phyloP scores from a whole-genome alignment of 2,888 invertebrate genomes.

The Andrena chrysosceles region DNA sequence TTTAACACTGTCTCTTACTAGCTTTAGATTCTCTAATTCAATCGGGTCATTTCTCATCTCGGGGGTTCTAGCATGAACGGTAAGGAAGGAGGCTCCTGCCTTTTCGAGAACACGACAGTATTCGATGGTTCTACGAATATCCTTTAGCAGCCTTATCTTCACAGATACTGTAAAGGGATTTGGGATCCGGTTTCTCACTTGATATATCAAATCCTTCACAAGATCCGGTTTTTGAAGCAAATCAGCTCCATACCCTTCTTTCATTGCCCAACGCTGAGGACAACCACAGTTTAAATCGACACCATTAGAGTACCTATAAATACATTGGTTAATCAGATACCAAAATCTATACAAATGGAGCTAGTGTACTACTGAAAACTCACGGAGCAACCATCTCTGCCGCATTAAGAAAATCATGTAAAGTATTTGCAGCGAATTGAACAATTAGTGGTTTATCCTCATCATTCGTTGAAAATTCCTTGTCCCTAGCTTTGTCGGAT shows the following conservation, averaged over 20 bases:
- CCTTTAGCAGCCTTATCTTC: conserved; percentile 94
- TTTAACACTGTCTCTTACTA: conserved; percentile 89
- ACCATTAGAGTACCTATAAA: conserved; percentile 92
- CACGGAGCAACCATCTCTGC: conserved; percentile 93
- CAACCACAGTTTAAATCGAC: conserved; percentile 99
- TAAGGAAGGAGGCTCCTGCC: conserved; percentile 95
- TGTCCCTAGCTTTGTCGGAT: conserved; percentile 93
- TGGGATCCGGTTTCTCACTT: conserved; percentile 90
- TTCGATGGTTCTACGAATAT: conserved; percentile 90
- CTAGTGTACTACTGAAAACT: conserved; percentile 77
- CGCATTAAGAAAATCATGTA: conserved; percentile 93
- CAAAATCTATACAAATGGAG: background rate
- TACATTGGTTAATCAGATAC: conserved; percentile 40
- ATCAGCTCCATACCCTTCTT: conserved; percentile 95
- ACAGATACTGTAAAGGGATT: conserved; percentile 94
- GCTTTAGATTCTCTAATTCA: conserved; percentile 89
- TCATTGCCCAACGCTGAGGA: conserved; percentile 97
- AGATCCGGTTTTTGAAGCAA: conserved; percentile 93
- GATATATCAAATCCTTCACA: conserved; percentile 92
- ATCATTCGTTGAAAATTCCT: conserved; percentile 91
- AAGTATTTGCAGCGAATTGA: conserved; percentile 97
- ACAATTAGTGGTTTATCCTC: conserved; percentile 94
- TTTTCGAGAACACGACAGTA: conserved; percentile 92
- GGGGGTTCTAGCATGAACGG: conserved; percentile 96
- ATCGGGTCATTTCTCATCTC: conserved; percentile 92